phyloP scores from a whole-genome alignment of 2,888 invertebrate genomes.

The Dynastes hyllus region DNA sequence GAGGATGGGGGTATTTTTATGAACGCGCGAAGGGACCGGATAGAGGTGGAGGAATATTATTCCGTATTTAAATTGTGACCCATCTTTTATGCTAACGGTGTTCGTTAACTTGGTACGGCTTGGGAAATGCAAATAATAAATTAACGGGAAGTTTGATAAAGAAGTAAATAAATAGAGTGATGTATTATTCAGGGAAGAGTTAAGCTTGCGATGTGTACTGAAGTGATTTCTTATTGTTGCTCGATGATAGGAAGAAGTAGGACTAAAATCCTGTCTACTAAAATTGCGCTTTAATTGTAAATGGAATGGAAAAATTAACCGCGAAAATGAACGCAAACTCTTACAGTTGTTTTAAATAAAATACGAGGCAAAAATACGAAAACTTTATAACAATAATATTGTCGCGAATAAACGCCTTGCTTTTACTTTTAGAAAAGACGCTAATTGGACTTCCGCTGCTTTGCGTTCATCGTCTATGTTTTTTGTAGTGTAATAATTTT shows the following conservation, averaged over 20 bases:
- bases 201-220: background rate
- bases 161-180: background rate
- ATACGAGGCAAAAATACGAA: no score
- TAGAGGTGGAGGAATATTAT: constrained; percentile 40
- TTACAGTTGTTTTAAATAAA: no score
- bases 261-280: no score
- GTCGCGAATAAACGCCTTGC: no score
- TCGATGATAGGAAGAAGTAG: background rate
- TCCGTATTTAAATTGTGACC: constrained; percentile 48
- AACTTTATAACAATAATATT: no score
- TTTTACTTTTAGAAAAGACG: no score
- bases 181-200: constrained; percentile 29
- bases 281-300: no score
- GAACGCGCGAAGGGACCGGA: background rate
- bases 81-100: background rate
- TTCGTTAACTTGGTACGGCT: constrained; percentile 23
- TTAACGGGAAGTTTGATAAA: background rate
- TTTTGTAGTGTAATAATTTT: no score
- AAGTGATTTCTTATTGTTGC: background rate
- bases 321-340: no score
- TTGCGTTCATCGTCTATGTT: no score
- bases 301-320: no score
- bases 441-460: no score
- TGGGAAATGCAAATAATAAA: background rate
- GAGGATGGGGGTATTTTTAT: background rate